Evolutionary conservation across 2,797 vertebrate species (phyloP).

Genomic region (Phrynocephalus guinanensis): DNA sequence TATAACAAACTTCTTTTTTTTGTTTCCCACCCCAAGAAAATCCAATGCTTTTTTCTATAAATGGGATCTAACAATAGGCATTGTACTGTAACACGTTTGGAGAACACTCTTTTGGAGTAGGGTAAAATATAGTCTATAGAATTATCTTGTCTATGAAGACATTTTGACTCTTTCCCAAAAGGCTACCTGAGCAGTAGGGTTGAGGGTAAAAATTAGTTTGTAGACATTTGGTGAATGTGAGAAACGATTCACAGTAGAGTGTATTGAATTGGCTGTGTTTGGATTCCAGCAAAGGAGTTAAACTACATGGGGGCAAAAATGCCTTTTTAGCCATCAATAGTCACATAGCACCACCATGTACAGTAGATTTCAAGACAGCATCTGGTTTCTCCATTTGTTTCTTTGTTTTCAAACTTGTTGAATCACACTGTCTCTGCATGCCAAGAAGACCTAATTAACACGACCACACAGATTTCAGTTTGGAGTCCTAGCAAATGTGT

Average conservation of each 20-base stretch:
- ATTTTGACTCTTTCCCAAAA: neutral
- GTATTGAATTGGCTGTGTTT: accelerated
- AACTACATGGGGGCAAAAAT: neutral
- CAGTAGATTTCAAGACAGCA: neutral
- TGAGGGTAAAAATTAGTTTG: neutral
- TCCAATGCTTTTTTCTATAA: neutral
- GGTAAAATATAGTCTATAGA: neutral
- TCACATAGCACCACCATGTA: neutral
- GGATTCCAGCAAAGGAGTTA: neutral
- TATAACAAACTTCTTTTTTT: neutral
- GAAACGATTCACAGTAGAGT: conserved; percentile 4
- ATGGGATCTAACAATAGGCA: neutral
- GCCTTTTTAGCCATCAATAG: conserved; percentile 5
- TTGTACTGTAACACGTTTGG: neutral
- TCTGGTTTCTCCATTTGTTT: neutral
- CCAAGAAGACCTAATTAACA: neutral
- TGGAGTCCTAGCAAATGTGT: neutral
- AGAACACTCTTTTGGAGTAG: neutral
- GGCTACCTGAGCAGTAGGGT: neutral
- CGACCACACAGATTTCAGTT: neutral
- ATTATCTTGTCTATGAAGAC: neutral
- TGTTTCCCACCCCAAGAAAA: neutral
- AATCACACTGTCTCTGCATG: neutral
- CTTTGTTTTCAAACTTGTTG: neutral
- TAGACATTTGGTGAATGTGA: neutral